These are phyloP conservation scores for Chaetura pelagica DNA, from an alignment of 2,113 vertebrate species.

Conservation along the genomic window DNA sequence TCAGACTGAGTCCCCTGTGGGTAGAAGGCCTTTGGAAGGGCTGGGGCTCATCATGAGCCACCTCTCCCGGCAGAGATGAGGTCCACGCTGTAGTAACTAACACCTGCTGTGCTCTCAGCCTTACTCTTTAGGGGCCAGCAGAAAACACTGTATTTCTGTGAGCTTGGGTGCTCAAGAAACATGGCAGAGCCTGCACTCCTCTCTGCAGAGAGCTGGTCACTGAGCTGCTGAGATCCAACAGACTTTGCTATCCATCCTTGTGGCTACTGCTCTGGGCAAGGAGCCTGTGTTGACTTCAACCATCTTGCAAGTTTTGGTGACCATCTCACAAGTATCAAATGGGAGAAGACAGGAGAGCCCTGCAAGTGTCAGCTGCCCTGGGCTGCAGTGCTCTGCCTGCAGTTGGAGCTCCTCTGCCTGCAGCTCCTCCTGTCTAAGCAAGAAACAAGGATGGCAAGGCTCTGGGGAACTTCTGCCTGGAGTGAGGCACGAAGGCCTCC, in stretches of 20 bases:
- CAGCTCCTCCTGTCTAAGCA: background rate
- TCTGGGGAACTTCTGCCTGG: background rate
- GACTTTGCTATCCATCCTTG: background rate
- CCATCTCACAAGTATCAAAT: background rate
- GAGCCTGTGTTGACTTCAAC: background rate
- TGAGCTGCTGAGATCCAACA: background rate
- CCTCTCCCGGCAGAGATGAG: background rate
- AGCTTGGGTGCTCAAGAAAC: background rate
- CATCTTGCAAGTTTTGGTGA: background rate
- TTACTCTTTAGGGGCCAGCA: background rate
- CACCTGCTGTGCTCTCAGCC: background rate
- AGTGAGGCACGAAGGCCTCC: rapidly evolving
- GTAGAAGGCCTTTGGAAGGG: background rate
- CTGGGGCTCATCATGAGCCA: background rate
- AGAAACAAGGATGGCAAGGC: background rate
- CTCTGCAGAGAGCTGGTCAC: background rate
- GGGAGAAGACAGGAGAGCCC: background rate
- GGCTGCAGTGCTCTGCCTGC: rapidly evolving
- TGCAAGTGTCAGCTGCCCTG: background rate
- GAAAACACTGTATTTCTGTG: background rate
- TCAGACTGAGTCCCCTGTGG: rapidly evolving
- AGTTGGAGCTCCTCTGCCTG: background rate
- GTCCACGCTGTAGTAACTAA: background rate
- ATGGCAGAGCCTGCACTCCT: background rate
- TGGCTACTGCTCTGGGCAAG: background rate